Base-by-base conservation (phyloP, 2,888 invertebrate species). In the Galerucella nymphaeae region DNA sequence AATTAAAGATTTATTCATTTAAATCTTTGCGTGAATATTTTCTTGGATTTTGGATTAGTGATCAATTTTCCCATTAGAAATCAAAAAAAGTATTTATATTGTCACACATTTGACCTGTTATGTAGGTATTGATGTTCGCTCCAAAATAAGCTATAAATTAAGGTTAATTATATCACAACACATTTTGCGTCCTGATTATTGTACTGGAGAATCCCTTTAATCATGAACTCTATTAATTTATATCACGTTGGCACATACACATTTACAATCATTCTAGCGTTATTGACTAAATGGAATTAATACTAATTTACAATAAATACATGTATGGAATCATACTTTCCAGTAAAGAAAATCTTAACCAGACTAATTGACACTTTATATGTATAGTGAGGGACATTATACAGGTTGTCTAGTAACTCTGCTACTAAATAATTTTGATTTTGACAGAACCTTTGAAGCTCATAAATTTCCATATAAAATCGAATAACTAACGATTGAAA, bases 201-300 rank as follows among this genome's bases (percentile, higher is more conserved):
- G 30, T 30, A 30, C 30, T 48, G 18, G 18, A 53, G 53, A 53
- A 16, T 16, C 53, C 16, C 16, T 53, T 53, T 53, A 53, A 53
- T 53, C 53, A 53, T 53, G 16, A 53, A 53, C 53, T 16, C 53
- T 53, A 50, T 50, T 16, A 53, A 53, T 53, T 53, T 48, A 8
- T 48, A 48, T 48, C 48, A 48, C n/a, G 48, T 48, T 53, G 53
- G 18, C 18, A 53, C 18, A 16, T 18, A 10, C 8, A 48, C 14
- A 14, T 6, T n/a, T 6, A 48, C n/a, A 14, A 48, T 48, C n/a
- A n/a, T 48, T n/a, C 1, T n/a, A 5, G 16, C 50, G 8, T 16
- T 53, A 18, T 16, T 53, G 16, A 18, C 9, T 53, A 16, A 53
- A 53, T 18, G 10, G 16, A 53, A 1, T 6, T 50, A 2, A 48